Conservation (phyloP, 2,797 vertebrate species). For the Masticophis lateralis region DNA sequence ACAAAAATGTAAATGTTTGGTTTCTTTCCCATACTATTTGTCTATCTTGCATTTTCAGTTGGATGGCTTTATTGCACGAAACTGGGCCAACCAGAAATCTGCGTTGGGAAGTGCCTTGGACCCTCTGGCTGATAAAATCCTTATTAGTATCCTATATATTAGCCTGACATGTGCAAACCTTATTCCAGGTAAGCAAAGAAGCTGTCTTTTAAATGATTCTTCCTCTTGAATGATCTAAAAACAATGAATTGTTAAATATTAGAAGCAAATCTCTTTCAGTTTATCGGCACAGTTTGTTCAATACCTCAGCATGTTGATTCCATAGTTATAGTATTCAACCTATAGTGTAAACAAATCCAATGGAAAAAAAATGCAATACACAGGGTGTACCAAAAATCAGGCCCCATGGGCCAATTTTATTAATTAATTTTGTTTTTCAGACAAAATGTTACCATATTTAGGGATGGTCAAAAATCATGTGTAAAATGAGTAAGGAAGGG, state of each 20-base stretch:
- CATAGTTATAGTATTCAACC: not conserved
- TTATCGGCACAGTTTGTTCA: not conserved
- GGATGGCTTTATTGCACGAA: conserved; percentile 96
- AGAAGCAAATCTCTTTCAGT: not conserved
- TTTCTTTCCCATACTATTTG: not conserved
- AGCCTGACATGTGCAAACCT: conserved; percentile 92
- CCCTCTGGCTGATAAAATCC: conserved; percentile 96
- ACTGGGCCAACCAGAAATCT: conserved; percentile 95
- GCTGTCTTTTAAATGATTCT: not conserved
- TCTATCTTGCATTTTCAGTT: conserved; percentile 75
- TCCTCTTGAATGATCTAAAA: not conserved
- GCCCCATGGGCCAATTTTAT: not conserved
- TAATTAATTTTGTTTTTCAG: not conserved
- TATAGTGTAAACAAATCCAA: not conserved
- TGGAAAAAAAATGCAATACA: not conserved
- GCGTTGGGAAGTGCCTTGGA: conserved; percentile 95
- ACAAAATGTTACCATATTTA: not conserved
- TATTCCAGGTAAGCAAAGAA: conserved; percentile 86
- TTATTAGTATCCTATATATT: conserved; percentile 93
- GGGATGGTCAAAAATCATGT: not conserved
- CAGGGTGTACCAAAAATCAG: not conserved
- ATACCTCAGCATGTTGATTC: not conserved
- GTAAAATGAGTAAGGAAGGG: not conserved
- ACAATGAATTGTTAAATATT: not conserved
- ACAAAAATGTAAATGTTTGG: rapidly evolving